Evolutionary conservation across 2,888 invertebrate species (phyloP).

Genomic region (Microctonus brassicae): DNA sequence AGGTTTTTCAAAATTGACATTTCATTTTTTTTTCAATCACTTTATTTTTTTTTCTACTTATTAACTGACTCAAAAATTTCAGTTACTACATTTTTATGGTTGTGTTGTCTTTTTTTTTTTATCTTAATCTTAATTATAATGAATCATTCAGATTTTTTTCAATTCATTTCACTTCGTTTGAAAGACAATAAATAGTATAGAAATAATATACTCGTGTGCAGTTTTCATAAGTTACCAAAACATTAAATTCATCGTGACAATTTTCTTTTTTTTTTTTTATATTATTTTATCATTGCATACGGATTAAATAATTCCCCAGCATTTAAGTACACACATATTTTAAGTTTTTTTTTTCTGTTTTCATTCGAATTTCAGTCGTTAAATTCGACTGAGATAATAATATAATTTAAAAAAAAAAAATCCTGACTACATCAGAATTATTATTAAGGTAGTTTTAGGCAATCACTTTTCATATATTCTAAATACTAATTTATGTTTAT

Average conservation of each 20-base stretch:
- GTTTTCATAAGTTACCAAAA: conserved; percentile 40
- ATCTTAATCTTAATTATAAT: conserved; percentile 40
- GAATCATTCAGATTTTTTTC: conserved; percentile 9
- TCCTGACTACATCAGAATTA: background rate
- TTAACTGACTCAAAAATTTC: conserved; percentile 64
- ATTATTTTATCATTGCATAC: conserved; percentile 21
- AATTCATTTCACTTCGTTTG: background rate
- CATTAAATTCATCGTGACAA: conserved; percentile 50
- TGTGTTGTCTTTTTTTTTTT: conserved; percentile 38
- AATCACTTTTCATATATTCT: conserved; percentile 29
- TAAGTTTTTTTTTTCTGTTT: conserved; percentile 15
- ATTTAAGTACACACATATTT: background rate
- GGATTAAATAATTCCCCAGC: background rate
- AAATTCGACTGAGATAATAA: background rate
- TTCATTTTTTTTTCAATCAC: conserved; percentile 47
- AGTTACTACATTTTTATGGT: conserved; percentile 66
- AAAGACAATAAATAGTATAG: background rate
- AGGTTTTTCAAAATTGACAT: too few species aligned
- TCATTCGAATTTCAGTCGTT: conserved; percentile 3
- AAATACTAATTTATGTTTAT: conserved; percentile 22
- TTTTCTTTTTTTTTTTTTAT: conserved; percentile 18
- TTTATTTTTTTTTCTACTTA: conserved; percentile 66
- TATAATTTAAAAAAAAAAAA: background rate
- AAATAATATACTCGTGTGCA: background rate
- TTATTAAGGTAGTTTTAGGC: conserved; percentile 1